Evolutionary conservation across 2,113 vertebrate species (phyloP).

Genomic region (Peucedramus taeniatus): DNA sequence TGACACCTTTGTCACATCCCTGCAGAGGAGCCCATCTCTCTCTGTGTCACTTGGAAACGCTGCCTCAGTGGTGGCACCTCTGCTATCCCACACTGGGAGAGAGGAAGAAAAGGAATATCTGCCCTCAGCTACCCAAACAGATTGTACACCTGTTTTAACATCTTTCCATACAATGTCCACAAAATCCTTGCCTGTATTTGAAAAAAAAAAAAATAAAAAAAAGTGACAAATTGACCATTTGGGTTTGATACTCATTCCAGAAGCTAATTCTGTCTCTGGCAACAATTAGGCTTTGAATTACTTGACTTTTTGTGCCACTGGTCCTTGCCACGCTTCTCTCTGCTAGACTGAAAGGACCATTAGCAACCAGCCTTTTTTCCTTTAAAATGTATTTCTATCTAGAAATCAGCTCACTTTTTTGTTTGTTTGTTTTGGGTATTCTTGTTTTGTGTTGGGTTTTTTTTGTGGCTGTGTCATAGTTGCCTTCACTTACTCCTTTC

Average conservation of each 20-base stretch:
- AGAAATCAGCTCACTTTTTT: background rate
- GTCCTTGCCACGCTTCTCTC: background rate
- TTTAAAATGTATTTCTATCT: background rate
- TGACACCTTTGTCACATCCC: background rate
- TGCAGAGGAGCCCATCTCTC: background rate
- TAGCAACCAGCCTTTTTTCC: background rate
- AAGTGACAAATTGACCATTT: background rate
- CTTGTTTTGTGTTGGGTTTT: too few species aligned
- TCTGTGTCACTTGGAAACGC: accelerated
- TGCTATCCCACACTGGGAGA: background rate
- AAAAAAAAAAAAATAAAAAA: background rate
- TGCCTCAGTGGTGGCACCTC: background rate
- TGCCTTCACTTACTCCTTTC: background rate
- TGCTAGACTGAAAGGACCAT: background rate
- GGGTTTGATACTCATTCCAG: background rate
- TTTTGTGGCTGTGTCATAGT: background rate
- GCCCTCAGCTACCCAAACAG: background rate
- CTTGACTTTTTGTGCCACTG: background rate
- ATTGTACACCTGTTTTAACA: background rate
- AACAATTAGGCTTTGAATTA: background rate
- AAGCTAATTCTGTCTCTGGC: background rate
- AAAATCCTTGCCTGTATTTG: background rate
- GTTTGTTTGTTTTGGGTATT: too few species aligned
- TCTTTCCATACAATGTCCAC: background rate
- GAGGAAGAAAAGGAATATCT: background rate